Base-by-base conservation (phyloP, 2,797 vertebrate genomes). In the Leptodactylus fallax region DNA sequence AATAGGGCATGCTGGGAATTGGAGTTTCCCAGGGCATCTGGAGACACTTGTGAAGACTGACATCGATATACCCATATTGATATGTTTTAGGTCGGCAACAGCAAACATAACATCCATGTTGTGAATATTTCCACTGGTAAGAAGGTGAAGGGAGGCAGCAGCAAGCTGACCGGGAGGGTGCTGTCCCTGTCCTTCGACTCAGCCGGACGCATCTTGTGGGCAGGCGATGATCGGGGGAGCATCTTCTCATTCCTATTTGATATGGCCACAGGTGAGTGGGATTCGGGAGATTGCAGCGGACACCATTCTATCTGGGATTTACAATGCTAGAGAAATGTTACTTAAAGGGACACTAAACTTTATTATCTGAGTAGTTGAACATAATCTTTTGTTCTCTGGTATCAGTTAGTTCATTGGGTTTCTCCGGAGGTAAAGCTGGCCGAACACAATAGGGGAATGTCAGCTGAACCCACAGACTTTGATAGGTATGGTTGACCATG, bases 71-170 rank as follows among this genome's bases (percentile, higher is more conserved):
- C 65, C n/a, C 12, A 67, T 14, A 67, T 27, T 25, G 12, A 3
- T 13, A 47, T 13, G 63, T 60, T 47, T 51, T 92, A 98, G 98
- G 97, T 98, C 90, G 97, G 98, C 79, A 99, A 98, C 86, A 96
- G 96, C 90, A 97, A 97, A 93, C 97, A 98, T 90, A 96, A 96
- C 77, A 94, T 99, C 91, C 97, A 98, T 12, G 97, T 98, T 90
- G 95, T 98, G 87, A 98, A 99, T 94, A 98, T 98, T 94, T 99
- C 98, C 89, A 98, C 97, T 0, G 97, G 97, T 87, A 98, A 98
- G 93, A 97, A 98, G 87, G 97, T 97, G 81, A 98, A 97, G 89
- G 97, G 97, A 0, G 97, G 97, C 36, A 96, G 96, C 77, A 98
- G 97, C 90, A 97, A 98, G 91, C 95, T 98, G 85, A 98, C 97